Evolutionary conservation across 2,888 invertebrate species (phyloP).

Genomic region (Ditula angustiorana): DNA sequence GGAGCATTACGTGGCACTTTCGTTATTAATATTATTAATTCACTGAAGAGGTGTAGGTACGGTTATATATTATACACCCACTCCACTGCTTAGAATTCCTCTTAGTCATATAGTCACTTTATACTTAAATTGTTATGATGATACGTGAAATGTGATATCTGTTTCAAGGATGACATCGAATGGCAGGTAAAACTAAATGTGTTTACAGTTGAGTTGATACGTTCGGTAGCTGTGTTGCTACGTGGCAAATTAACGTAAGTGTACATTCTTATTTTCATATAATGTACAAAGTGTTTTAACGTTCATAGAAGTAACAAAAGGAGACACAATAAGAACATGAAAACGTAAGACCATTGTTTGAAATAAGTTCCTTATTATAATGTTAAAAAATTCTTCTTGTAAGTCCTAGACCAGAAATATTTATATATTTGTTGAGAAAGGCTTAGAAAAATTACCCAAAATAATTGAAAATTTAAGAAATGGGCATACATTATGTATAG

Average conservation of each 20-base stretch:
- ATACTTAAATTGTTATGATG: slow-evolving; percentile 14
- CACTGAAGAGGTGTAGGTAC: not conserved
- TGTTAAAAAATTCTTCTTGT: too few species aligned
- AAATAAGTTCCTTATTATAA: too few species aligned
- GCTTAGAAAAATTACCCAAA: too few species aligned
- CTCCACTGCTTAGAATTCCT: slow-evolving; percentile 4
- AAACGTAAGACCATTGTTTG: too few species aligned
- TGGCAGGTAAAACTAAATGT: not conserved
- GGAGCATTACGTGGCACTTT: not conserved
- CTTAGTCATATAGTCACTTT: slow-evolving; percentile 1
- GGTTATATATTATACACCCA: not conserved
- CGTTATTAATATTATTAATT: not conserved
- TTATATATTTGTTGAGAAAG: too few species aligned
- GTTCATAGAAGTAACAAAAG: not conserved
- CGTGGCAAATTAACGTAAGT: not conserved
- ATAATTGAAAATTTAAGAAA: too few species aligned
- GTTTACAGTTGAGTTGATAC: slow-evolving; percentile 1
- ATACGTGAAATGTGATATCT: slow-evolving; percentile 15
- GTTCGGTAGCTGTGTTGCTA: slow-evolving; percentile 19
- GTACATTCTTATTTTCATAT: not conserved
- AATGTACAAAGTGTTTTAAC: not conserved
- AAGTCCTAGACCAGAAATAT: too few species aligned
- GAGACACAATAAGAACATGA: too few species aligned
- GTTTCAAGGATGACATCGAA: not conserved
- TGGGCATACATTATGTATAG: too few species aligned